Conservation (phyloP, 2,888 invertebrate species). For the Erynnis tages region DNA sequence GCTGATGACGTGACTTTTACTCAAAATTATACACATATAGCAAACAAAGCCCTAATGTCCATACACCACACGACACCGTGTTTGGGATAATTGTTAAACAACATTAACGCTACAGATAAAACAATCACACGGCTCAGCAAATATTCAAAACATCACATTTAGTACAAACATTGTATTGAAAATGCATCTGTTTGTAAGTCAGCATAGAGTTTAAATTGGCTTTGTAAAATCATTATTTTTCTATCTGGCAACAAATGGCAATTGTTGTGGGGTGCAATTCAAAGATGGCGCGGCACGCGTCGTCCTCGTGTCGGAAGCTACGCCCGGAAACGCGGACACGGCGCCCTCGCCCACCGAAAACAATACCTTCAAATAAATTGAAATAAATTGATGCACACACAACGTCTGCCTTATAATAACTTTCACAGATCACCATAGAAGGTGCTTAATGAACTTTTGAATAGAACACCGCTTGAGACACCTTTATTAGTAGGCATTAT, state of each 20-base stretch:
- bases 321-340: conserved; percentile 69
- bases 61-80: conserved; percentile 59
- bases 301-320: conserved; percentile 71
- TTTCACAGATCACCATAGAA: conserved; percentile 51
- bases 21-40: conserved; percentile 58
- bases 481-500: no score
- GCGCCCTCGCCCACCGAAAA: conserved; percentile 64
- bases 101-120: conserved; percentile 71
- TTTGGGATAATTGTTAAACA: conserved; percentile 74
- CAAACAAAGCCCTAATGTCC: conserved; percentile 54
- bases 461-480: background rate
- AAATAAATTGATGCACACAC: conserved; percentile 76
- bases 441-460: conserved; percentile 36
- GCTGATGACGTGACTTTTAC: conserved; percentile 52
- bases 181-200: conserved; percentile 24
- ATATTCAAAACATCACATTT: conserved; percentile 10
- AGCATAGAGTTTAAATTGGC: conserved; percentile 35
- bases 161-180: conserved; percentile 22
- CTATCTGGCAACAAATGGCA: conserved; percentile 54
- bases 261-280: conserved; percentile 69
- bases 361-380: conserved; percentile 77
- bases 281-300: conserved; percentile 77
- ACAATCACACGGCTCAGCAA: conserved; percentile 52
- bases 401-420: conserved; percentile 55
- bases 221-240: conserved; percentile 46